phyloP scores from a whole-genome alignment of 2,797 vertebrate species.

The Vultur gryphus region DNA sequence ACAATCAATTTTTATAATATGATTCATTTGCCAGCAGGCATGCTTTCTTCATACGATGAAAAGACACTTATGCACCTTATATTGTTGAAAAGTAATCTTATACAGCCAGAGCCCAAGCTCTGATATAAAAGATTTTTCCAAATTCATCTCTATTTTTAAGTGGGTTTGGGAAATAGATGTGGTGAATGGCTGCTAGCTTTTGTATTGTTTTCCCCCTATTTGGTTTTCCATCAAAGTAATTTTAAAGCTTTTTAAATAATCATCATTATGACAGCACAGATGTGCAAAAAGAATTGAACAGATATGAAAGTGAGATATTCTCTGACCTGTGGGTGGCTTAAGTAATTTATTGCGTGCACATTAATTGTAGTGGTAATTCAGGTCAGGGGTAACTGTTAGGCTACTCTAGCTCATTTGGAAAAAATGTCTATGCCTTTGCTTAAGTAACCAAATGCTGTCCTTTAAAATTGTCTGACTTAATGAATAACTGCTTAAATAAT shows the following conservation, averaged over 20 bases:
- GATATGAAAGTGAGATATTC: background rate
- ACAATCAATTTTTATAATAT: slow-evolving; percentile 87
- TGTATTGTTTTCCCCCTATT: slow-evolving; percentile 42
- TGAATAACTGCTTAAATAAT: background rate
- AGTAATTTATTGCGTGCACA: background rate
- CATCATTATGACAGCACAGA: background rate
- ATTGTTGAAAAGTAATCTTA: slow-evolving; percentile 79
- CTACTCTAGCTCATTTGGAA: background rate
- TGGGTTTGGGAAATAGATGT: slow-evolving; percentile 51
- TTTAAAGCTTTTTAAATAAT: slow-evolving; percentile 32
- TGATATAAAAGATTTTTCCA: slow-evolving; percentile 66
- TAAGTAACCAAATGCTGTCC: background rate
- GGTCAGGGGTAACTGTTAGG: background rate
- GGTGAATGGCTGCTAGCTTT: background rate
- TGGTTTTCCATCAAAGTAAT: slow-evolving; percentile 25
- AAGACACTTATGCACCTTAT: slow-evolving; percentile 80
- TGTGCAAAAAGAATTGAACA: background rate
- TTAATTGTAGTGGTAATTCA: background rate
- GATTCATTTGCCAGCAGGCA: slow-evolving; percentile 83
- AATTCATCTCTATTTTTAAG: slow-evolving; percentile 70
- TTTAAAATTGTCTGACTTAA: background rate
- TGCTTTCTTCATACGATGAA: slow-evolving; percentile 79
- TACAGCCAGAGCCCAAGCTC: slow-evolving; percentile 57
- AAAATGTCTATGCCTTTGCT: background rate
- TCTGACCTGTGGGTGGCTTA: background rate